phyloP scores from a whole-genome alignment of 2,797 vertebrate species.

The Crenichthys baileyi region DNA sequence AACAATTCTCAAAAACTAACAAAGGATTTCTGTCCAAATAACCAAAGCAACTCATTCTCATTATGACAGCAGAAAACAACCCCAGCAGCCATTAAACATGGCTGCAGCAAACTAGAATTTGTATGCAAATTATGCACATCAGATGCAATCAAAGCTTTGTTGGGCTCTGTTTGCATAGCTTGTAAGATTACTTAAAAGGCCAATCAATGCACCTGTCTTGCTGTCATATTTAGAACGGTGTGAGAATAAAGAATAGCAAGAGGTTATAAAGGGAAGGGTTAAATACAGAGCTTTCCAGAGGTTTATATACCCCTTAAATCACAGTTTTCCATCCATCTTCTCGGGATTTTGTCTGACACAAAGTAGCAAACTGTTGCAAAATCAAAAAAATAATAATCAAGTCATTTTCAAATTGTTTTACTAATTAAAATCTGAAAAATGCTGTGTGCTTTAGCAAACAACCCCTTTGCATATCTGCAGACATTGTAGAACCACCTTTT shows the following conservation, averaged over 20 bases:
- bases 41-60: background rate
- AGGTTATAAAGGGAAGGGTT: background rate
- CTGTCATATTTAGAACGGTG: background rate
- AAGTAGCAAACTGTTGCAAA: background rate
- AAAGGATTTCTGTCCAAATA: background rate
- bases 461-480: background rate
- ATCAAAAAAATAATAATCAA: too few species aligned
- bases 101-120: constrained; percentile 12
- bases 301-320: background rate
- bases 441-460: background rate
- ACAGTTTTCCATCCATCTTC: background rate
- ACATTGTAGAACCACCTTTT: background rate
- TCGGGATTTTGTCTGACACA: background rate
- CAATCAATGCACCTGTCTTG: background rate
- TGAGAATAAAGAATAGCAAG: background rate
- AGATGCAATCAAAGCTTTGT: constrained; percentile 38
- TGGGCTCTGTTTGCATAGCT: background rate
- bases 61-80: constrained; percentile 10
- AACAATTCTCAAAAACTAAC: background rate
- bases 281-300: background rate
- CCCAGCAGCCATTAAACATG: constrained; percentile 12
- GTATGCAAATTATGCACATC: constrained; percentile 21
- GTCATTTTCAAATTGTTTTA: background rate
- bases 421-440: background rate
- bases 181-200: background rate